Conservation (phyloP, 1,140 invertebrate species). For the Lepeophtheirus salmonis region DNA sequence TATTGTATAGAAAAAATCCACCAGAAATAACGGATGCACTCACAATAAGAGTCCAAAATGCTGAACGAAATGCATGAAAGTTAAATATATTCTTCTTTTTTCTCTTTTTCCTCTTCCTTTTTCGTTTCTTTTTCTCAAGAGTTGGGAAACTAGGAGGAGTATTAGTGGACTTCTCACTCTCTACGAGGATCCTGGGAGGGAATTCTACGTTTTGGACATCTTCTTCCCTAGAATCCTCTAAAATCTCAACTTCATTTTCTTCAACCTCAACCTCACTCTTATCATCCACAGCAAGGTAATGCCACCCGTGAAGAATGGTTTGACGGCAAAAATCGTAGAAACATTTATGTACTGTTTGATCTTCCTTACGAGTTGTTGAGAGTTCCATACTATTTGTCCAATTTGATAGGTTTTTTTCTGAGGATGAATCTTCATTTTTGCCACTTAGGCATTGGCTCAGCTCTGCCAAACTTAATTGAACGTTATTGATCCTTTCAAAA, state of each 20-base stretch:
- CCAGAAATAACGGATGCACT: slow-evolving; percentile 9
- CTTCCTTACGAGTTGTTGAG: too few species aligned
- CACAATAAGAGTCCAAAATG: slow-evolving; percentile 12
- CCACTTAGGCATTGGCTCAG: too few species aligned
- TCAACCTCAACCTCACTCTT: too few species aligned
- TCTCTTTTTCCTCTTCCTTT: neutral
- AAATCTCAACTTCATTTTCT: too few species aligned
- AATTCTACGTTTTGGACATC: neutral
- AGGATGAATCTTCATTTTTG: too few species aligned
- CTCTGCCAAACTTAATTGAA: too few species aligned
- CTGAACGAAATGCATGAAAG: slow-evolving; percentile 6
- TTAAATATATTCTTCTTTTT: neutral
- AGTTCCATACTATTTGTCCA: too few species aligned
- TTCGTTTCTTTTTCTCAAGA: neutral
- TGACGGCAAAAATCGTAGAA: slow-evolving; percentile 17
- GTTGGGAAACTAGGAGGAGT: neutral
- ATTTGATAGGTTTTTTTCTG: too few species aligned
- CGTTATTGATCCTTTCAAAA: too few species aligned
- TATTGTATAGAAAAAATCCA: slow-evolving; percentile 17
- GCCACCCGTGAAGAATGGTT: slow-evolving; percentile 19
- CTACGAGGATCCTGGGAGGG: neutral
- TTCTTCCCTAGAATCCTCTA: neutral
- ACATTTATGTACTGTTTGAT: slow-evolving; percentile 2
- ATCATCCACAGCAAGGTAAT: slow-evolving; percentile 12
- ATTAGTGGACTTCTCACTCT: neutral